Evolutionary conservation across 2,113 vertebrate genomes (phyloP), one percentile per base, ranked within the genome.

Genomic region (Suricata suricatta): DNA sequence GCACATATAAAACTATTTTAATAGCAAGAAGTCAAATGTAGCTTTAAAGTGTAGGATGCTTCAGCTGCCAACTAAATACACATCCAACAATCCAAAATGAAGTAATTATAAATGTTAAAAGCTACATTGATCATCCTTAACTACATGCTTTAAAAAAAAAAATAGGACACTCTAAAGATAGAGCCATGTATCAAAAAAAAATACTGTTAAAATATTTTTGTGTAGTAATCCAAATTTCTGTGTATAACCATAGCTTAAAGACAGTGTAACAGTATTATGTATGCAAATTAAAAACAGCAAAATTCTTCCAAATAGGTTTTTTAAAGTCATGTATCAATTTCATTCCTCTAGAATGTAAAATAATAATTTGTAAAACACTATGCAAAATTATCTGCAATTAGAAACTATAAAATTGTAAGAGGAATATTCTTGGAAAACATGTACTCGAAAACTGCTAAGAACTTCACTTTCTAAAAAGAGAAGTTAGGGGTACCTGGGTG

Each of bases 241-340:
- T 50, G 31, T 23, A 80, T 57, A 80, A 81, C 54, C 79, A 63
- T 77, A 93, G 68, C 17, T 96, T 88, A 64, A 94, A 77, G n/a
- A 92, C 1, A 57, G 5, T 77, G 25, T 33, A 63, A 86, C 12
- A 82, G 47, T 63, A 90, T 31, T n/a, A 57, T 74, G 19, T 68
- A 57, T 76, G 3, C 14, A 88, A 77, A 92, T 29, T 44, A 68
- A 89, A 92, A 88, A 47, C 83, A 47, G 41, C 7, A 7, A 38
- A 68, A 54, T 63, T 74, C 21, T 21, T 69, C 60, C 77, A 82
- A 79, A 79, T 90, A 72, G 16, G 31, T 96, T 33, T 81, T 33
- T 12, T 71, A 95, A 93, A 96, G 6, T 21, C 66, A 94, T 85
- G 74, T 77, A 60, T 66, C 52, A 64, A 91, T 35, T 91, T 93